Base-by-base conservation (phyloP, 2,888 invertebrate genomes). In the Deilephila elpenor region DNA sequence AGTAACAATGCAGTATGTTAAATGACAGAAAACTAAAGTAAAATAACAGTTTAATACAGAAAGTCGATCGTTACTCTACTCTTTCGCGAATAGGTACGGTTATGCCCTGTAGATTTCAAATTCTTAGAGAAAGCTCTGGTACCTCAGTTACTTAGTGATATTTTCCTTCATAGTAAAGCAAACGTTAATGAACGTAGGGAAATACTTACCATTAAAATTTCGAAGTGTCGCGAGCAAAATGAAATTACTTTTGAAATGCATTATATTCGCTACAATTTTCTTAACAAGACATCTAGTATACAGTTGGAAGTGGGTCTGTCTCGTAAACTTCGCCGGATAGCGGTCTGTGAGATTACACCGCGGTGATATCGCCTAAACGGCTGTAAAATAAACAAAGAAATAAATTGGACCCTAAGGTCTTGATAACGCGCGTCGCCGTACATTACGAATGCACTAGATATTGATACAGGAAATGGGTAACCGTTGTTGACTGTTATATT, bases 301-400 rank as follows among this genome's bases (percentile, higher is more conserved):
- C 67, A 67, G 67, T 67, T 67, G 44, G 51, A 67, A 67, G 44
- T 67, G 67, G 67, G 67, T 51, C 67, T 67, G 51, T 67, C 67
- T 67, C 67, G 51, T 67, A 67, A 67, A 67, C 44, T 67, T 51
- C 29, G 25, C 51, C 25, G 67, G 67, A 67, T 67, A 67, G 67
- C 67, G 67, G 67, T 67, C 67, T 67, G 25, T 5, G 44, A 67
- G 67, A 67, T 67, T 67, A 67, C 67, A 20, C 25, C 20, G 14
- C 51, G 67, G 20, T 67, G 67, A 67, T 67, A 67, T 67, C 44
- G 51, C 67, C 25, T 67, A 67, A 67, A 67, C 67, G 67, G 25
- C 51, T 44, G 67, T 67, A 67, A 67, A 67, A 67, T 67, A 67
- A 67, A 67, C 67, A 67, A 67, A 64, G 64, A 64, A 67, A 67